Conservation (phyloP, 2,797 vertebrate genomes). For the Danio kyathit region DNA sequence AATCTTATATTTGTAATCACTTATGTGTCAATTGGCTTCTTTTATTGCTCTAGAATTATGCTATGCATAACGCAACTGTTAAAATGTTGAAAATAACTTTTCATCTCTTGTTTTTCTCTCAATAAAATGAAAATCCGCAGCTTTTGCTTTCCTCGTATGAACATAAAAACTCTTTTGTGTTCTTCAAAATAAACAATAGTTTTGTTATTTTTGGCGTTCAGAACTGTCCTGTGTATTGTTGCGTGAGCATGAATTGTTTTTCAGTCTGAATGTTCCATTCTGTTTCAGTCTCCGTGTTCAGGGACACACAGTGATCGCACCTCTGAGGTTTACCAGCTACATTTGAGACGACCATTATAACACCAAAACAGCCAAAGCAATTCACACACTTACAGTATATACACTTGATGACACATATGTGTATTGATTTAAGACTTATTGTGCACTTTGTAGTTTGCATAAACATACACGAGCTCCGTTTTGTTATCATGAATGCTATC, state of each 20-base stretch:
- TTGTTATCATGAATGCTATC: neutral
- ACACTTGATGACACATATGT: neutral
- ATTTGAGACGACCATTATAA: neutral
- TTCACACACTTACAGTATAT: constrained; percentile 1
- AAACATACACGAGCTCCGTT: neutral
- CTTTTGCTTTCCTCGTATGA: neutral
- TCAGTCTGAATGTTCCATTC: constrained; percentile 46
- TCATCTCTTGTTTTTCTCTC: neutral
- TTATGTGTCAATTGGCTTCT: no score
- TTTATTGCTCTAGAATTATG: neutral
- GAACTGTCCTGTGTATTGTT: neutral
- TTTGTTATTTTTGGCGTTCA: neutral
- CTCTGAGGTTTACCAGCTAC: constrained; percentile 35
- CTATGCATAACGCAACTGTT: neutral
- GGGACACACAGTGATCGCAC: constrained; percentile 50
- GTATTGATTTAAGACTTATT: constrained; percentile 1
- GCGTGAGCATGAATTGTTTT: constrained; percentile 34
- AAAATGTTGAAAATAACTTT: no score
- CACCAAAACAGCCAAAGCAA: constrained; percentile 7
- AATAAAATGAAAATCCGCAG: no score
- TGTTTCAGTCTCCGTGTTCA: constrained; percentile 31
- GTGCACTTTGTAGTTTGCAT: neutral
- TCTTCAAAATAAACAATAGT: neutral
- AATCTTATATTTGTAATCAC: no score
- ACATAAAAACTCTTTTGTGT: neutral